phyloP scores from a whole-genome alignment of 2,888 invertebrate genomes.

The Vesta saturnalis region DNA sequence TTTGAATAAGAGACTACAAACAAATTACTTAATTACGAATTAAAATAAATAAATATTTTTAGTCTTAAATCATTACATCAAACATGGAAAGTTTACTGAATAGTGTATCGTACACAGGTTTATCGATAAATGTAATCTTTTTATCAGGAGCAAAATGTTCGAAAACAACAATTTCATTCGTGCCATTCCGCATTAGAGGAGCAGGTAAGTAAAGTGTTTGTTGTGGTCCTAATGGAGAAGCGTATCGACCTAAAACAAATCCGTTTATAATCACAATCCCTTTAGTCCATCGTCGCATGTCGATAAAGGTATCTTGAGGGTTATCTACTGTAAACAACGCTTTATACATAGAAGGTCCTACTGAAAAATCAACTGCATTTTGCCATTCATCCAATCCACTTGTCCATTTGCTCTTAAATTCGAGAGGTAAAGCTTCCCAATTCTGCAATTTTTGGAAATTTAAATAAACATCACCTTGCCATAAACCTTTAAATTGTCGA shows the following conservation, averaged over 20 bases:
- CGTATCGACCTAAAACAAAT: conserved; percentile 85
- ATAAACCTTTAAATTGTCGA: conserved; percentile 57
- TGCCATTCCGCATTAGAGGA: conserved; percentile 70
- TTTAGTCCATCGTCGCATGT: conserved; percentile 81
- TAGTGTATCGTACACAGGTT: no score
- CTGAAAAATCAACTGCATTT: conserved; percentile 24
- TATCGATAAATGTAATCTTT: conserved; percentile 47
- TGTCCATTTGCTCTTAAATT: conserved; percentile 64
- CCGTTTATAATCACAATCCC: conserved; percentile 85
- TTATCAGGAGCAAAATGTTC: conserved; percentile 50
- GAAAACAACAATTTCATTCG: conserved; percentile 52
- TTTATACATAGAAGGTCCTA: conserved; percentile 67
- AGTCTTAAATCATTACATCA: no score
- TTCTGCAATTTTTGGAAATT: conserved; percentile 58
- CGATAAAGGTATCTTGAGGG: conserved; percentile 76
- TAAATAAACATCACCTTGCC: conserved; percentile 61
- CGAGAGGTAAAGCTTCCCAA: conserved; percentile 65
- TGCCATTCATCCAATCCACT: conserved; percentile 51
- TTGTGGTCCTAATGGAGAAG: conserved; percentile 80
- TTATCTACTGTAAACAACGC: conserved; percentile 60
- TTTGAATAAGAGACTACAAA: no score
- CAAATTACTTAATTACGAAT: no score
- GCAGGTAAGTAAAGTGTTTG: conserved; percentile 83
- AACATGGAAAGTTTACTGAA: no score
- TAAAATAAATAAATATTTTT: no score